These are phyloP conservation scores for Laticauda colubrina DNA, from an alignment of 2,113 vertebrate species.

Conservation along the genomic window DNA sequence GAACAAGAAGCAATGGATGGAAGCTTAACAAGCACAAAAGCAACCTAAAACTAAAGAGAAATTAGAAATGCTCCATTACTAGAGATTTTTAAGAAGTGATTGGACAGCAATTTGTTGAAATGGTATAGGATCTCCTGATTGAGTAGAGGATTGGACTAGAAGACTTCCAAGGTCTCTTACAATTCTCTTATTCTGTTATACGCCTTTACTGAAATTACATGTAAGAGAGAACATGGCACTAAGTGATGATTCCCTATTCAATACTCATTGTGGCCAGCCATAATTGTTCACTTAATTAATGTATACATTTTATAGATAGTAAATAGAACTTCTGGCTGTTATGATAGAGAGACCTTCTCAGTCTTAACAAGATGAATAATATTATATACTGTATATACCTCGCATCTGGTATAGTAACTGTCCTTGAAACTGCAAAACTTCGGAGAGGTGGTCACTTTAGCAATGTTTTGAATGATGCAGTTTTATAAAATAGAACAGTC, in stretches of 20 bases:
- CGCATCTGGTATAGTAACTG: neutral
- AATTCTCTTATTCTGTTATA: neutral
- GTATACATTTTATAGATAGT: neutral
- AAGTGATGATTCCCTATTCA: neutral
- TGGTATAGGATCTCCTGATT: no score
- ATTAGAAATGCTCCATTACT: no score
- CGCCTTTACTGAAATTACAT: neutral
- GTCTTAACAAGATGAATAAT: neutral
- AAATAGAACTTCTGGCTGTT: neutral
- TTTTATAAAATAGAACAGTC: neutral
- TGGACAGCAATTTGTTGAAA: no score
- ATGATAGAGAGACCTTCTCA: neutral
- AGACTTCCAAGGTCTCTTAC: no score
- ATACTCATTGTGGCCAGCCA: neutral
- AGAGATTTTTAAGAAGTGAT: no score
- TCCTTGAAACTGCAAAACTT: neutral
- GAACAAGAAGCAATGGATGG: no score
- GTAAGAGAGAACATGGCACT: neutral
- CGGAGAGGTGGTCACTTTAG: neutral
- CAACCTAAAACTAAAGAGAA: no score
- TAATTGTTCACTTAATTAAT: neutral
- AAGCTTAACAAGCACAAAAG: no score
- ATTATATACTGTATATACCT: neutral
- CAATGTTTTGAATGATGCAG: neutral
- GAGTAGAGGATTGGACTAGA: no score